Conservation (phyloP, 2,113 vertebrate genomes). For the Gallinago undulata region DNA sequence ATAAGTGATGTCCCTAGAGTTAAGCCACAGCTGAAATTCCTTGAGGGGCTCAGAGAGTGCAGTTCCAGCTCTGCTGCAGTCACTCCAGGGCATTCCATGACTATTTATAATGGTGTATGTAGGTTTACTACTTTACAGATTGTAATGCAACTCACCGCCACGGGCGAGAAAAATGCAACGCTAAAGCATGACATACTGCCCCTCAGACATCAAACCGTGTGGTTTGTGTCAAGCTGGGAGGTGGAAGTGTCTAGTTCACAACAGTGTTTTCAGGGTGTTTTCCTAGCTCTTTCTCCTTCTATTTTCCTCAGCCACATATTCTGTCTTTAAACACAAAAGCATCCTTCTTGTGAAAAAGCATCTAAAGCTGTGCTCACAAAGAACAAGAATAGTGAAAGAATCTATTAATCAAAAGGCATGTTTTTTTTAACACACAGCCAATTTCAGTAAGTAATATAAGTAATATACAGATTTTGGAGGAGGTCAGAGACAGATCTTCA, state of each 20-base stretch:
- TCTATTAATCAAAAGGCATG: not conserved
- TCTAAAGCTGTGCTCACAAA: not conserved
- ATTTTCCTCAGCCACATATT: not conserved
- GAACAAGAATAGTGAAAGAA: not conserved
- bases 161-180: not conserved
- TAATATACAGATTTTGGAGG: not conserved
- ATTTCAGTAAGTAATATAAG: not conserved
- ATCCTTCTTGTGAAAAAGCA: not conserved
- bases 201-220: not conserved
- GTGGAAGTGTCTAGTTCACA: conserved; percentile 25
- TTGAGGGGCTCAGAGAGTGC: not conserved
- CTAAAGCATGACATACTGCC: conserved; percentile 45
- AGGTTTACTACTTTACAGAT: conserved; percentile 40
- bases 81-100: conserved; percentile 17
- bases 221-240: conserved; percentile 24
- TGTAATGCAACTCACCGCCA: conserved; percentile 37
- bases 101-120: conserved; percentile 47
- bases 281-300: not conserved
- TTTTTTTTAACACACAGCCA: not conserved
- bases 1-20: conserved; percentile 23
- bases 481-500: not conserved
- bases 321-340: not conserved
- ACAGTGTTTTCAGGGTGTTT: conserved; percentile 9
- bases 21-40: not conserved
- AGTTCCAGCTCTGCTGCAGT: not conserved